Base-by-base conservation (phyloP, 2,888 invertebrate genomes). In the Apodemia zela region DNA sequence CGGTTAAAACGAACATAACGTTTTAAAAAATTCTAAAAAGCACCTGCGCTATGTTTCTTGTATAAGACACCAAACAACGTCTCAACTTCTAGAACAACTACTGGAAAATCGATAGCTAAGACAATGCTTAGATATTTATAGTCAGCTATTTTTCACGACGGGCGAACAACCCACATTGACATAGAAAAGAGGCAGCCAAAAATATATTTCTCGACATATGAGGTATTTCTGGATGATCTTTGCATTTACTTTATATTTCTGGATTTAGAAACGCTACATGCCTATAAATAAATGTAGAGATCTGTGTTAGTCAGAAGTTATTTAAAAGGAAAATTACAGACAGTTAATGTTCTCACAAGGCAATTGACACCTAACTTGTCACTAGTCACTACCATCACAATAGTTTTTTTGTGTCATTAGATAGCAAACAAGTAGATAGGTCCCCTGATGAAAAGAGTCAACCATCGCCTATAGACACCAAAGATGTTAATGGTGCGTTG, bases 41-140 rank as follows among this genome's bases (percentile, higher is more conserved):
- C 51, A 21, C 51, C 21, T 51, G 51, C 18, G 10, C 11, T 21
- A 0, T 38, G 11, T 38, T 51, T 51, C 21, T 21, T 21, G 11
- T 47, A 17, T 21, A 18, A 51, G 11, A 38, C 38, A 38, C 3
- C 21, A 51, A 51, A 54, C 51, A 54, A 54, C 25, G 51, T 25
- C 25, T 25, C 29, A 29, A 29, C 29, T 29, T 54, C 25, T 5
- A 21, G 54, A 51, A 51, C 51, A 54, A 54, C 54, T 29, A 15
- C 15, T 11, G 54, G 18, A 54, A 54, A 54, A 51, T 54, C 54
- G 54, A 54, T 54, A 54, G 7, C 15, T 6, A 54, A 54, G 54
- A 54, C 54, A 54, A 54, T 54, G 54, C 54, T 54, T 54, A 15
- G 54, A 54, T 54, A 54, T 54, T 54, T 25, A 54, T 54, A 54